Base-by-base conservation (phyloP, 2,888 invertebrate species). In the Drosophila buzzatii region DNA sequence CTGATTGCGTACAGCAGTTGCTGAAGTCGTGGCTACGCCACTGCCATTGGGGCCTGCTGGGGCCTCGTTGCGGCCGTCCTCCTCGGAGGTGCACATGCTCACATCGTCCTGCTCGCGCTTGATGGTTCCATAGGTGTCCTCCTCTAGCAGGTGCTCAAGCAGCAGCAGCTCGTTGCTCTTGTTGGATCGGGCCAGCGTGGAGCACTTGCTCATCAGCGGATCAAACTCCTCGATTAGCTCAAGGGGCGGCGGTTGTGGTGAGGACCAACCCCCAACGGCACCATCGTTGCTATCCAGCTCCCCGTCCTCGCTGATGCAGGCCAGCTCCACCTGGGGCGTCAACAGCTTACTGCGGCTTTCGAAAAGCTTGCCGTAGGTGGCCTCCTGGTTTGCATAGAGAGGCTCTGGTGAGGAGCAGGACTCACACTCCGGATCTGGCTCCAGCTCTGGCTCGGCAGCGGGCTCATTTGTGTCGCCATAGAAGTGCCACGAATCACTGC, bases 161-260 rank as follows among this genome's bases (percentile, higher is more conserved):
- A 96, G 90, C 79, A 95, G 92, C 47, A 96, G 88, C 87, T 96
- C 95, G 91, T 95, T 95, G 72, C 95, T 95, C 72, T 95, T 86
- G 47, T 91, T 91, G 23, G 86, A 87, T 8, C 77, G 76, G 67
- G 90, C 72, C 73, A 93, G 70, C 56, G 90, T 81, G 58, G 92
- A 65, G 68, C 81, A 84, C 66, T 79, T 92, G 70, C 75, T 83
- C 23, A 76, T 87, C 31, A 95, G 92, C 2, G 96, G 96, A 93
- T 96, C 96, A 93, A 96, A 96, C 92, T 96, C 96, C 90, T 95
- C 94, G 56, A 96, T 95, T n/a, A 96, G 94, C 88, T 96, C 95
- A 80, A 81, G 90, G 0, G 89, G 70, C 14, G 63, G 33, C 6
- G 72, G 44, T 1, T 56, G 27, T 1, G 62, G 23, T 35, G 58